Evolutionary conservation across 2,888 invertebrate genomes (phyloP).

Genomic region (Cantharis nigra): DNA sequence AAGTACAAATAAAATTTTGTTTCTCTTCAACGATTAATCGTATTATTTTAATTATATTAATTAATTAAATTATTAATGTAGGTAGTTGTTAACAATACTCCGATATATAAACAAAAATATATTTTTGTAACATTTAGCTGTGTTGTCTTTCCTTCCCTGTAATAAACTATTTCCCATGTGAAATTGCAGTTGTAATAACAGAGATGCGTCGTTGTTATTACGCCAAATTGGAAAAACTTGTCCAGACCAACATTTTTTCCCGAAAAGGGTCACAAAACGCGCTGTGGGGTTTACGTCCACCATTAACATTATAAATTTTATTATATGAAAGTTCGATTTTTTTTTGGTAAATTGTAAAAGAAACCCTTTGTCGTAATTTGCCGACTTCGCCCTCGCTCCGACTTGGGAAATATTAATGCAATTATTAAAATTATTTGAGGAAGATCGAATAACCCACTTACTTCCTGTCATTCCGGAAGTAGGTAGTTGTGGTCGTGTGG

Average conservation of each 20-base stretch:
- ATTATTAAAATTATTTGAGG: slow-evolving; percentile 51
- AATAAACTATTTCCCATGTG: slow-evolving; percentile 16
- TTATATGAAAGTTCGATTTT: slow-evolving; percentile 10
- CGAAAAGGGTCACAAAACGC: neutral
- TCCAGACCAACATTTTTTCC: neutral
- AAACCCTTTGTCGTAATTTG: slow-evolving; percentile 30
- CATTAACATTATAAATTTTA: too few relatives aligned
- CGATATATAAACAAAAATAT: slow-evolving; percentile 13
- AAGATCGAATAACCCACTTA: slow-evolving; percentile 46
- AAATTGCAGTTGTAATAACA: slow-evolving; percentile 17
- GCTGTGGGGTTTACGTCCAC: neutral
- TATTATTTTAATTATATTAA: neutral
- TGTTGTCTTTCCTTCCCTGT: slow-evolving; percentile 14
- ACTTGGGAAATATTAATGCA: slow-evolving; percentile 45
- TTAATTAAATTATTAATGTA: neutral
- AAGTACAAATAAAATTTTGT: neutral
- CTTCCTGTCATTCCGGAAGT: slow-evolving; percentile 50
- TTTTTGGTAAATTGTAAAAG: slow-evolving; percentile 20
- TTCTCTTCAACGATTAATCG: neutral
- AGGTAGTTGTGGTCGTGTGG: slow-evolving; percentile 47
- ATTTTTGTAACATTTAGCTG: slow-evolving; percentile 26
- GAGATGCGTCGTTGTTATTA: neutral
- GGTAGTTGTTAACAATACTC: neutral
- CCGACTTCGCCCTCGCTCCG: slow-evolving; percentile 27
- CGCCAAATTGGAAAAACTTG: neutral